A percentile compares a stretch with the other conserved stretches of the same genome.
Conservation (phyloP, 1,140 invertebrate genomes). For the Nasonia longicornis region DNA sequence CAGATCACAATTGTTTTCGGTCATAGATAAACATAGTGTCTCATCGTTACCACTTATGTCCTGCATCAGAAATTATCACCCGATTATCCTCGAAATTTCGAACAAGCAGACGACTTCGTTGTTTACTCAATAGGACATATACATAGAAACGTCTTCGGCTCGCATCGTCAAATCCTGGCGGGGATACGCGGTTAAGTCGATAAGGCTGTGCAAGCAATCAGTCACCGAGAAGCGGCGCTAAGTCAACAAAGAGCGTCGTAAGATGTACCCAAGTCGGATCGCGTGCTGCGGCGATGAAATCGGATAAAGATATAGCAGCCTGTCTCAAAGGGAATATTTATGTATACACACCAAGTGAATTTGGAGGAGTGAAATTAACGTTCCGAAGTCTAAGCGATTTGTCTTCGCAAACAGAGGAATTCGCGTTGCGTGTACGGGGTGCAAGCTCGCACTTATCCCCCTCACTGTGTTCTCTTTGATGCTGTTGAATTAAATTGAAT, state of each 20-base stretch:
- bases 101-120: background rate
- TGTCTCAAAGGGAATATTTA: conserved; percentile 29
- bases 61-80: background rate
- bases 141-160: background rate
- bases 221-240: background rate
- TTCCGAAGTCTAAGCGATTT: background rate
- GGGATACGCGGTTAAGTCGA: conserved; percentile 5
- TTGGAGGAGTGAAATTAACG: background rate
- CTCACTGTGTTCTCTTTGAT: background rate
- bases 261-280: background rate
- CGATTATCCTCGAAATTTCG: background rate
- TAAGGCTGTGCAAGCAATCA: conserved; percentile 42
- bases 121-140: background rate
- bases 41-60: too few relatives aligned
- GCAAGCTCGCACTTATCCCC: background rate
- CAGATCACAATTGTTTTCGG: too few relatives aligned
- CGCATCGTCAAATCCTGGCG: background rate
- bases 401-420: background rate
- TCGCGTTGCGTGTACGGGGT: background rate
- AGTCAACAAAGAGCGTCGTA: conserved; percentile 24
- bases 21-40: too few relatives aligned
- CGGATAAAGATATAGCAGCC: background rate
- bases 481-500: background rate
- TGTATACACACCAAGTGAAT: background rate
- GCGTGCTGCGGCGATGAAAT: background rate